A percentile compares a stretch with the other conserved stretches of the same genome.
phyloP scores from a whole-genome alignment of 2,888 invertebrate genomes.

The Hipparchia sbordonii region DNA sequence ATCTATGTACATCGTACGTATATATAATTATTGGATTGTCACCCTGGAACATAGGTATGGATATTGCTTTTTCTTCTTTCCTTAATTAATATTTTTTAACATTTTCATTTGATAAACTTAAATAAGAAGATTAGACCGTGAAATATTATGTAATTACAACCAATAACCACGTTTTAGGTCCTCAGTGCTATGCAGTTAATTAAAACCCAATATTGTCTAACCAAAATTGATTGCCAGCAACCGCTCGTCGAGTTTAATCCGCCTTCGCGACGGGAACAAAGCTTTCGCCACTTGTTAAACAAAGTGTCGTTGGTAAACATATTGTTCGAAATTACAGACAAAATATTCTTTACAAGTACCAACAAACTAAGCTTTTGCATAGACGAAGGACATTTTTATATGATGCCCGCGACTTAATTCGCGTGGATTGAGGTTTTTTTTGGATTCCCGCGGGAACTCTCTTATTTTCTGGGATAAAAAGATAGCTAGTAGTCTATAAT shows the following conservation, averaged over 20 bases:
- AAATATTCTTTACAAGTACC: background rate
- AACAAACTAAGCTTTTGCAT: background rate
- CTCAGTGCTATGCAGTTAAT: constrained; percentile 57
- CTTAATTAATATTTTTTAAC: background rate
- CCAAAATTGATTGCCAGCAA: constrained; percentile 76
- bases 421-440: too few relatives aligned
- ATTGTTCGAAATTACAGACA: constrained; percentile 2
- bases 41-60: too few relatives aligned
- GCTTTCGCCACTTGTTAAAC: constrained; percentile 47
- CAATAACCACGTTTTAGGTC: constrained; percentile 13
- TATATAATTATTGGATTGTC: too few relatives aligned
- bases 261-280: constrained; percentile 49
- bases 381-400: too few relatives aligned
- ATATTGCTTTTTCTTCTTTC: too few relatives aligned
- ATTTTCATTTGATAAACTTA: background rate
- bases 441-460: too few relatives aligned
- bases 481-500: too few relatives aligned
- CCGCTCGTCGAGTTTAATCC: constrained; percentile 48
- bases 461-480: too few relatives aligned
- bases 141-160: background rate
- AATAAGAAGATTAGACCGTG: background rate
- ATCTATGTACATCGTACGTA: too few relatives aligned
- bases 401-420: too few relatives aligned
- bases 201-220: constrained; percentile 83
- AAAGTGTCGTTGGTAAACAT: constrained; percentile 45